Conservation (phyloP, 2,888 invertebrate species). For the Panopea generosa region DNA sequence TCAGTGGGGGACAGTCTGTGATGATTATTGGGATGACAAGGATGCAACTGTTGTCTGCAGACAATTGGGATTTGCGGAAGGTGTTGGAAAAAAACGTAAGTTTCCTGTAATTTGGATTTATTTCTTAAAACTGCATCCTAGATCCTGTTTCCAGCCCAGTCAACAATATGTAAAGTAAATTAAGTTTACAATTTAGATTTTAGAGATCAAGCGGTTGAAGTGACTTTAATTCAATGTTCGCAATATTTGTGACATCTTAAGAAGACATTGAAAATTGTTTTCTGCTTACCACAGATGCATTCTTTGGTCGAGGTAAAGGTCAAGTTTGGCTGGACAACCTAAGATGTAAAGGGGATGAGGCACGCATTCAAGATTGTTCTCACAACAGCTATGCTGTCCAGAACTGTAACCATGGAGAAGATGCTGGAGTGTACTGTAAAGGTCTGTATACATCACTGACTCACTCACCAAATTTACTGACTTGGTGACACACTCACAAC, state of each 20-base stretch:
- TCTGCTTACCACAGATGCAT: slow-evolving; percentile 37
- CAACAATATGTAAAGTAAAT: too few species aligned
- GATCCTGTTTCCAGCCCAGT: too few species aligned
- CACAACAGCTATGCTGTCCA: slow-evolving; percentile 71
- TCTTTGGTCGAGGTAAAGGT: slow-evolving; percentile 72
- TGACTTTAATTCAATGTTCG: too few species aligned
- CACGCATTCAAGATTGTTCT: slow-evolving; percentile 65
- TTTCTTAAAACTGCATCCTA: too few species aligned
- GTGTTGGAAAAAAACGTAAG: slow-evolving; percentile 65
- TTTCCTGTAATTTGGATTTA: background rate
- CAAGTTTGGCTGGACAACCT: slow-evolving; percentile 78
- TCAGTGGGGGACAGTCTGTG: slow-evolving; percentile 80
- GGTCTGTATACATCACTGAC: slow-evolving; percentile 44
- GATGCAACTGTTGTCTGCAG: slow-evolving; percentile 78
- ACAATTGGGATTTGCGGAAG: slow-evolving; percentile 72
- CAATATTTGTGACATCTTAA: too few species aligned
- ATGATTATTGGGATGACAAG: slow-evolving; percentile 75
- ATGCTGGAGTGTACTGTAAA: slow-evolving; percentile 72
- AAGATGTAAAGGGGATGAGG: slow-evolving; percentile 69
- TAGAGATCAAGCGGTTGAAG: too few species aligned
- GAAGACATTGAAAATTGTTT: too few species aligned
- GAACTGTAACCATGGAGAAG: slow-evolving; percentile 75
- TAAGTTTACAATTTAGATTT: too few species aligned
- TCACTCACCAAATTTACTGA: too few species aligned
- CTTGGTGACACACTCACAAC: too few species aligned